Evolutionary conservation across 1,140 invertebrate genomes (phyloP).

Genomic region (roundworm (Caenorhabditis elegans)): WBcel235 BX284602.5:6742001-6742500

Average conservation of each 20-base stretch:
- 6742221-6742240: neutral
- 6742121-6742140: neutral
- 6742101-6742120: neutral
- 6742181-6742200: neutral
- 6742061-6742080: neutral
- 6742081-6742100: neutral
- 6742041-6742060: neutral
- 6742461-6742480: conserved; percentile 5
- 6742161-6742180: neutral
- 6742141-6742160: neutral
- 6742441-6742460: neutral
- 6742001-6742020: neutral
- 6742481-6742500: neutral
- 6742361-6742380: neutral
- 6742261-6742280: neutral
- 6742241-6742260: neutral
- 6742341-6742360: neutral
- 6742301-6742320: neutral
- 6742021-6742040: neutral
- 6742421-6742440: neutral
- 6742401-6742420: neutral
- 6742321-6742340: neutral
- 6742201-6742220: neutral
- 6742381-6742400: neutral
- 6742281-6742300: too few relatives aligned